Conservation (phyloP, 2,113 vertebrate genomes). For the Saguinus imperator region DNA sequence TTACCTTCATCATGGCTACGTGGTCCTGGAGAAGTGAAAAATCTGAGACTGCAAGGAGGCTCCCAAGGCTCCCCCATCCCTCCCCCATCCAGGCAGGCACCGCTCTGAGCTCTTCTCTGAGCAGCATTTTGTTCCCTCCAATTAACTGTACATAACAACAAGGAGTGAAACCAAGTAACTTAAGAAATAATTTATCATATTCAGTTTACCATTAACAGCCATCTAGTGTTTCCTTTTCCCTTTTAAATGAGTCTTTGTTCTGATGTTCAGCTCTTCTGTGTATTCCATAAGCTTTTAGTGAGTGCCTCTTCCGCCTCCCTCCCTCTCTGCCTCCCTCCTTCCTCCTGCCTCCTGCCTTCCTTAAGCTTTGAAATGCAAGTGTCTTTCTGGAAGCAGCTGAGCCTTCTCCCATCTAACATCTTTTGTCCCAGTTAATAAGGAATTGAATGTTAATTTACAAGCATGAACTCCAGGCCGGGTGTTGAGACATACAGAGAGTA, state of each 20-base stretch:
- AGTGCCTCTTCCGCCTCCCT: neutral
- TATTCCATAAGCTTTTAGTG: constrained; percentile 58
- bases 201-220: constrained; percentile 75
- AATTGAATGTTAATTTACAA: neutral
- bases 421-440: neutral
- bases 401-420: neutral
- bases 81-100: neutral
- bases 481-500: neutral
- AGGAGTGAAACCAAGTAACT: constrained; percentile 71
- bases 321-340: neutral
- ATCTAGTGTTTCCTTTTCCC: constrained; percentile 68
- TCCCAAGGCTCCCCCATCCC: neutral
- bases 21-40: neutral
- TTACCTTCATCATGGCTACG: neutral
- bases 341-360: neutral
- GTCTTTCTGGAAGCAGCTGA: constrained; percentile 50
- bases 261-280: constrained; percentile 42
- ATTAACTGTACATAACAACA: constrained; percentile 70
- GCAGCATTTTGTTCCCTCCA: constrained; percentile 48
- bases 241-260: constrained; percentile 65
- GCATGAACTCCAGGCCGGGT: neutral
- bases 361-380: neutral
- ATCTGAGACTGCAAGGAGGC: neutral
- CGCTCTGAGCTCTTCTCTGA: neutral
- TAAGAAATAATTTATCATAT: constrained; percentile 76